Conservation (phyloP, 2,113 vertebrate genomes). For the Lota lota region DNA sequence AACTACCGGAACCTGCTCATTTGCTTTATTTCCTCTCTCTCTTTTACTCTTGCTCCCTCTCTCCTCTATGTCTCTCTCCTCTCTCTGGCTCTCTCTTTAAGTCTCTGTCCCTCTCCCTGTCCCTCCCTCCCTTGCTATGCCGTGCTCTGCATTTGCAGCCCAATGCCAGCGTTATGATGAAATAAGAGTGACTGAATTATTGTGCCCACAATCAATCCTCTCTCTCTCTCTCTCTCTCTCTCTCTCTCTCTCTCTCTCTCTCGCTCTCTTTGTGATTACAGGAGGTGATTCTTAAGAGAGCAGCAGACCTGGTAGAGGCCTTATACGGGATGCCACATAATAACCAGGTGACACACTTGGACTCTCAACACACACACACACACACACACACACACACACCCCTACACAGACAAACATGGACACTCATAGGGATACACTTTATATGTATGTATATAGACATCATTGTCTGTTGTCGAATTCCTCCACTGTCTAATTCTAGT, state of each 20-base stretch:
- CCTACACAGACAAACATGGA: no score
- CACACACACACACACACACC: conserved; percentile 6
- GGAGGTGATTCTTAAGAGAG: conserved; percentile 74
- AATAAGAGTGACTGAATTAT: conserved; percentile 71
- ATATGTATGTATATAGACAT: conserved; percentile 19
- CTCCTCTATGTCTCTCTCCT: no score
- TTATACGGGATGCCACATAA: conserved; percentile 75
- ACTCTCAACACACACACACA: conserved; percentile 4
- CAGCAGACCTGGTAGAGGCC: conserved; percentile 70
- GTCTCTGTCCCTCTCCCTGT: conserved; percentile 30
- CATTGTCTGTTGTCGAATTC: no score
- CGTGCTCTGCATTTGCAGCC: conserved; percentile 69
- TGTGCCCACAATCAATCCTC: conserved; percentile 57
- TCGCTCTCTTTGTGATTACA: conserved; percentile 52
- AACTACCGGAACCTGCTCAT: conserved; percentile 65
- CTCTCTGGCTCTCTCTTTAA: no score
- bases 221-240: conserved; percentile 41
- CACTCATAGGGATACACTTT: no score
- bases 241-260: conserved; percentile 46
- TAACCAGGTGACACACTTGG: conserved; percentile 59
- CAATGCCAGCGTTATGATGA: conserved; percentile 61
- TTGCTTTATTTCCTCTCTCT: conserved; percentile 22
- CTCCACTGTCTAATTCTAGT: no score
- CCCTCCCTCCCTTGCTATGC: conserved; percentile 5
- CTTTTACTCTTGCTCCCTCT: no score